Evolutionary conservation across 2,113 vertebrate species (phyloP).

Genomic region (Turdus rufiventris): DNA sequence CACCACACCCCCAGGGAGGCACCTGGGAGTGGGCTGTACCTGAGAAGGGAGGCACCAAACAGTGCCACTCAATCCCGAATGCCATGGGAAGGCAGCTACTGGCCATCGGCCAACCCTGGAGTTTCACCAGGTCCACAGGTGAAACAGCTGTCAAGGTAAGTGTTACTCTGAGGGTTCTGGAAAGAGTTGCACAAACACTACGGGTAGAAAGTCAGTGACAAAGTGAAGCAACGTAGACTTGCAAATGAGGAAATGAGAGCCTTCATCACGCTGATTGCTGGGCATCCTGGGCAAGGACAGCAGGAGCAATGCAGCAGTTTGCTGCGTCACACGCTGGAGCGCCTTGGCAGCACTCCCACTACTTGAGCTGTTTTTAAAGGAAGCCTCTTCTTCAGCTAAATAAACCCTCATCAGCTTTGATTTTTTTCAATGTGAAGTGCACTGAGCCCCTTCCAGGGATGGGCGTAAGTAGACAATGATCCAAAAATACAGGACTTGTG

Average conservation of each 20-base stretch:
- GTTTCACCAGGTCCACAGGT: not conserved
- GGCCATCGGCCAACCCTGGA: not conserved
- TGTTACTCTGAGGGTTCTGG: not conserved
- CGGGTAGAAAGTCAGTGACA: not conserved
- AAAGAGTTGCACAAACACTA: not conserved
- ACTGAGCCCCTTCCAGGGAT: not conserved
- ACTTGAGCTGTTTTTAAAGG: not conserved
- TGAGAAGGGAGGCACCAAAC: not conserved
- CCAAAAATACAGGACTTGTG: fast-evolving
- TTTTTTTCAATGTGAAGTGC: not conserved
- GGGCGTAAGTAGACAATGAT: not conserved
- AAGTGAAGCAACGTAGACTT: not conserved
- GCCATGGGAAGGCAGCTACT: not conserved
- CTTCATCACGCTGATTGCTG: not conserved
- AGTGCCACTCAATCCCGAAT: not conserved
- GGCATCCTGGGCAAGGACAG: not conserved
- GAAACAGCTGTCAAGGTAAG: not conserved
- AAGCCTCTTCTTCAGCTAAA: not conserved
- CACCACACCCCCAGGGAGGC: not conserved
- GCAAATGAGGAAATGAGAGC: not conserved
- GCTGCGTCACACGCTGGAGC: not conserved
- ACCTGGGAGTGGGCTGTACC: not conserved
- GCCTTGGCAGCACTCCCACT: not conserved
- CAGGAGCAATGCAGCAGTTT: not conserved
- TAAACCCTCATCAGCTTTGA: not conserved